These are phyloP conservation scores for Ophion costatus DNA, from an alignment of 2,888 invertebrate species.

Conservation along the genomic window DNA sequence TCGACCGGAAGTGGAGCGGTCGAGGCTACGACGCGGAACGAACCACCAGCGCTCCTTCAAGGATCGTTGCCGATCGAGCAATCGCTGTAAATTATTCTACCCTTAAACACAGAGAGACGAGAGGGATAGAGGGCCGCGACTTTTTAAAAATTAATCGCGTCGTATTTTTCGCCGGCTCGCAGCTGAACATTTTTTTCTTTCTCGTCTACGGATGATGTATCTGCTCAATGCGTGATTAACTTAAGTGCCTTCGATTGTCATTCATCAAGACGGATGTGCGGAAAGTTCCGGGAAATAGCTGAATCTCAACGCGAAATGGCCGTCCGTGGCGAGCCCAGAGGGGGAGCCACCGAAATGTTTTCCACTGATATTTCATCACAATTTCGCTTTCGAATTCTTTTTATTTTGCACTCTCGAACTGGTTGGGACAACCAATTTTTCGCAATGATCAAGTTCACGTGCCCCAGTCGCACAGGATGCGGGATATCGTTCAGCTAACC, in stretches of 20 bases:
- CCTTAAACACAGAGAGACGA: constrained; percentile 10
- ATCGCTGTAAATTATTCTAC: constrained; percentile 65
- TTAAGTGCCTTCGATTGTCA: constrained; percentile 40
- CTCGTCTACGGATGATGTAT: constrained; percentile 5
- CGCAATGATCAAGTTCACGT: too few species aligned
- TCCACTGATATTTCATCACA: neutral
- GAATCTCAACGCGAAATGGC: neutral
- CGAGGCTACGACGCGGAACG: constrained; percentile 71
- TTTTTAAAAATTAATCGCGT: constrained; percentile 5
- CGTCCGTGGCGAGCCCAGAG: neutral
- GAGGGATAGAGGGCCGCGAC: neutral
- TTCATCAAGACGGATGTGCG: neutral
- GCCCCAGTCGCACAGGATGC: too few species aligned
- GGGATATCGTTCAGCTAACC: too few species aligned
- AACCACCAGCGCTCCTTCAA: constrained; percentile 72
- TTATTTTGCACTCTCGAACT: too few species aligned
- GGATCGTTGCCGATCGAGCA: constrained; percentile 78
- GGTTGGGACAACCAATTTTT: too few species aligned
- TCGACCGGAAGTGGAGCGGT: constrained; percentile 73
- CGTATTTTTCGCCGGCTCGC: neutral
- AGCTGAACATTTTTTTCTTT: neutral
- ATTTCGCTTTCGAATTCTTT: neutral
- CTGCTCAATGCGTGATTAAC: constrained; percentile 38
- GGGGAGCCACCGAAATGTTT: neutral
- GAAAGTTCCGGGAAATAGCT: neutral